A percentile compares a stretch with the other conserved stretches of the same genome.
phyloP scores from a whole-genome alignment of 2,888 invertebrate genomes.

The Zaprionus lineosus region DNA sequence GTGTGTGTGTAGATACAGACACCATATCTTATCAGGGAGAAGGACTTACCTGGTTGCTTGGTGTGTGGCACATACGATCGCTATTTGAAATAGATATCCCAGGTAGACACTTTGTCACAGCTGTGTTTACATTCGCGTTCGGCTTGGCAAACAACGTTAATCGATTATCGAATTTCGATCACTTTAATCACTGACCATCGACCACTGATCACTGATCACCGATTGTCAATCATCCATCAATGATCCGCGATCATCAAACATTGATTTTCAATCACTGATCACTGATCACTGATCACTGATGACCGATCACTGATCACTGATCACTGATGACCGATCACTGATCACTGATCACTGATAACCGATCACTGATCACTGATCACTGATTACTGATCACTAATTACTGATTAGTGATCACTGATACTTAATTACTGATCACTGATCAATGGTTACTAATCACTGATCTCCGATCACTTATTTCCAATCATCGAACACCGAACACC shows the following conservation, averaged over 20 bases:
- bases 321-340: slow-evolving; percentile 3
- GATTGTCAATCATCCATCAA: too few species aligned
- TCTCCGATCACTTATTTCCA: not conserved
- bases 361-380: not conserved
- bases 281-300: slow-evolving; percentile 11
- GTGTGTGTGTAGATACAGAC: not conserved
- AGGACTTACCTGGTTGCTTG: slow-evolving; percentile 35
- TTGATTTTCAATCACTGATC: not conserved
- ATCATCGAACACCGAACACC: slow-evolving; percentile 9
- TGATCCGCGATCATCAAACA: too few species aligned
- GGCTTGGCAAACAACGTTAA: slow-evolving; percentile 1
- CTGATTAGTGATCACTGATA: too few species aligned
- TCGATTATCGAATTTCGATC: too few species aligned
- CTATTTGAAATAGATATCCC: slow-evolving; percentile 6
- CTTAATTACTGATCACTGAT: too few species aligned
- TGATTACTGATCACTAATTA: too few species aligned
- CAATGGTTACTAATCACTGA: slow-evolving; percentile 10
- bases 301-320: slow-evolving; percentile 7
- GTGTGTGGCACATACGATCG: slow-evolving; percentile 40
- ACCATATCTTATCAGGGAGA: slow-evolving; percentile 53
- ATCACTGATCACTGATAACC: not conserved
- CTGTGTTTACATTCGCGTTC: slow-evolving; percentile 32
- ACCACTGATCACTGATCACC: slow-evolving; percentile 5
- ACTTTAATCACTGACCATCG: too few species aligned
- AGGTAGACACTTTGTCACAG: slow-evolving; percentile 13